Evolutionary conservation across 2,888 invertebrate genomes (phyloP).

Genomic region (Pachycephus smyrnensis): DNA sequence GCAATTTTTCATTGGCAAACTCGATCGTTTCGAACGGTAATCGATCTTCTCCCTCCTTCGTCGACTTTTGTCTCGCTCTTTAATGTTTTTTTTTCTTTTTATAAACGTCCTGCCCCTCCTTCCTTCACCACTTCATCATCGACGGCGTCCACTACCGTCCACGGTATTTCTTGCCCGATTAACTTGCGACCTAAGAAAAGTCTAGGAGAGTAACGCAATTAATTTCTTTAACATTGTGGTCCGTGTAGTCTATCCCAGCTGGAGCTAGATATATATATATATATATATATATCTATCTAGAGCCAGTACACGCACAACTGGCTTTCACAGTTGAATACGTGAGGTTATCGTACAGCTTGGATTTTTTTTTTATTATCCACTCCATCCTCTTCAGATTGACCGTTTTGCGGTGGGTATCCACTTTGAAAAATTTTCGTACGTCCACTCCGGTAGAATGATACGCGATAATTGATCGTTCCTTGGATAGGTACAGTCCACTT

Average conservation of each 20-base stretch:
- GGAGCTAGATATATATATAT: slow-evolving; percentile 13
- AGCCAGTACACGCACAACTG: slow-evolving; percentile 13
- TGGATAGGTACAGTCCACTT: not conserved
- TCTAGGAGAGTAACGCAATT: not conserved
- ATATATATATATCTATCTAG: slow-evolving; percentile 11
- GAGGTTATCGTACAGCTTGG: not conserved
- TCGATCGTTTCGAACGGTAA: not conserved
- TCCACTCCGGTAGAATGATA: not conserved
- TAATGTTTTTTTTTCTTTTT: not conserved
- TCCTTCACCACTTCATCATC: not conserved
- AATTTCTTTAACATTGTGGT: not conserved
- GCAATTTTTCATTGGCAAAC: not conserved
- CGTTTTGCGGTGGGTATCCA: not conserved
- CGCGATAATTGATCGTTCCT: not conserved
- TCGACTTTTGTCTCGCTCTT: not conserved
- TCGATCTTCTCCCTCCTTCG: not conserved
- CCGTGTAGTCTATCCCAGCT: not conserved
- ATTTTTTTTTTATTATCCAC: not conserved
- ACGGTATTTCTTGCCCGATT: not conserved
- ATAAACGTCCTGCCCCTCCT: not conserved
- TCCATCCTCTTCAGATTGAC: not conserved
- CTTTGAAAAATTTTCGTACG: not conserved
- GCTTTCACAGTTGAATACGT: slow-evolving; percentile 9
- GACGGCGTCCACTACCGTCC: not conserved
- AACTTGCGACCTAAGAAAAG: not conserved